A percentile compares a stretch with the other conserved stretches of the same genome.
Conservation (phyloP, 1,140 invertebrate genomes). For the Epicauta chinensis region DNA sequence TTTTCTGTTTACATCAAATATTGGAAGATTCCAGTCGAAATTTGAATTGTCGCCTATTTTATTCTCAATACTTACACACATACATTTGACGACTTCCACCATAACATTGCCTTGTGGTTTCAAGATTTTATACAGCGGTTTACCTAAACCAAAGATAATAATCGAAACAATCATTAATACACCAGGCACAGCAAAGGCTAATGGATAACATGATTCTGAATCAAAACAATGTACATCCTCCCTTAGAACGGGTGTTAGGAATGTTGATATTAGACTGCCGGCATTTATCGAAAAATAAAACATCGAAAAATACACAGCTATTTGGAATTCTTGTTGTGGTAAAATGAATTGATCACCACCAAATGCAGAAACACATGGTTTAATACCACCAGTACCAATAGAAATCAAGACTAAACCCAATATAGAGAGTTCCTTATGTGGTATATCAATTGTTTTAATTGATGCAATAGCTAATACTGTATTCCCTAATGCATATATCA, state of each 20-base stretch:
- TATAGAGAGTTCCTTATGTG: slow-evolving; percentile 59
- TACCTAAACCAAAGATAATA: slow-evolving; percentile 76
- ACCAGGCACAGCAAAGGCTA: slow-evolving; percentile 90
- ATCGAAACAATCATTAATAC: slow-evolving; percentile 77
- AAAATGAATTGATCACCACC: slow-evolving; percentile 93
- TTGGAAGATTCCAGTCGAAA: too few relatives aligned
- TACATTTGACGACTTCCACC: slow-evolving; percentile 66
- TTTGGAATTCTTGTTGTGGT: slow-evolving; percentile 67
- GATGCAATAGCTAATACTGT: slow-evolving; percentile 67
- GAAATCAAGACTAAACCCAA: slow-evolving; percentile 80
- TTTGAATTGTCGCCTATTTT: too few relatives aligned
- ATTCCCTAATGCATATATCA: slow-evolving; percentile 82
- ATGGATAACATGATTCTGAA: slow-evolving; percentile 73
- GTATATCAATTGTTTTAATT: slow-evolving; percentile 50
- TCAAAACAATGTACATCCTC: slow-evolving; percentile 79
- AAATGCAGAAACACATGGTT: slow-evolving; percentile 95
- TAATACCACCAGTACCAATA: slow-evolving; percentile 91
- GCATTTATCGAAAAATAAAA: slow-evolving; percentile 94
- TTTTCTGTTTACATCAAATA: slow-evolving; percentile 70
- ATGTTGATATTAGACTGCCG: slow-evolving; percentile 84
- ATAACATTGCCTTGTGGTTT: slow-evolving; percentile 80
- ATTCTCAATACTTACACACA: slow-evolving; percentile 73
- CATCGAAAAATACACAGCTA: slow-evolving; percentile 83
- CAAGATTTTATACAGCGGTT: slow-evolving; percentile 66
- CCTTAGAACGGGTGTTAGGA: slow-evolving; percentile 81